Base-by-base conservation (phyloP, 2,888 invertebrate species). In the Erebia epiphron region DNA sequence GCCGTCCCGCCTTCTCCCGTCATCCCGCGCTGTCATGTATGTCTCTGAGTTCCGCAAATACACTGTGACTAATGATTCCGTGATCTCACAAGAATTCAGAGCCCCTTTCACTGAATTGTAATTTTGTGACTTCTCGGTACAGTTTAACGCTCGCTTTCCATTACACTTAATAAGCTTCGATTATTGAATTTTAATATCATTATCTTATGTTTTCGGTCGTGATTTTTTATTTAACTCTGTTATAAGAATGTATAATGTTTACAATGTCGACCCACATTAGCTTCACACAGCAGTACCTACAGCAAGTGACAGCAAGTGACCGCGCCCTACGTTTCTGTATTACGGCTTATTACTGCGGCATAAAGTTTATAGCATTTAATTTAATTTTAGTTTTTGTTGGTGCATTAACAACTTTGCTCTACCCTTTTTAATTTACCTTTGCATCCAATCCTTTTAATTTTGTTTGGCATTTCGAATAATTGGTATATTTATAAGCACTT, bases 1-100 rank as follows among this genome's bases (percentile, higher is more conserved):
- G 60, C 61, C 35, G 49, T 61, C 46, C 46, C 43, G 46, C 26
- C 57, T n/a, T 16, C 57, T 63, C 72, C 62, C 66, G 43, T 14
- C 61, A 16, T 14, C 46, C 61, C 43, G 16, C 9, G 18, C 46
- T 18, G 16, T 58, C 58, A 41, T 16, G 41, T 62, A 41, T 16
- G 41, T 62, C 21, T 10, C 61, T 46, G 14, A 54, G 21, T 49
- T 49, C 62, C 21, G 11, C 21, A 21, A 49, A 62, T 16, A 43
- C 49, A 21, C 62, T 16, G 62, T 14, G 62, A 46, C 62, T 21
- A 41, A 46, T 49, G 49, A 21, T 21, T 62, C 13, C 9, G 21
- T 62, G 61, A 62, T 49, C 18, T 14, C 8, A 21, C 46, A 18
- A 62, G 61, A 46, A 62, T 41, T n/a, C 58, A 10, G 21, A 18